Percentiles rank a stretch among this genome's conserved stretches.
Evolutionary conservation across 2,888 invertebrate genomes (phyloP).

Genomic region (Ectemnius lituratus): DNA sequence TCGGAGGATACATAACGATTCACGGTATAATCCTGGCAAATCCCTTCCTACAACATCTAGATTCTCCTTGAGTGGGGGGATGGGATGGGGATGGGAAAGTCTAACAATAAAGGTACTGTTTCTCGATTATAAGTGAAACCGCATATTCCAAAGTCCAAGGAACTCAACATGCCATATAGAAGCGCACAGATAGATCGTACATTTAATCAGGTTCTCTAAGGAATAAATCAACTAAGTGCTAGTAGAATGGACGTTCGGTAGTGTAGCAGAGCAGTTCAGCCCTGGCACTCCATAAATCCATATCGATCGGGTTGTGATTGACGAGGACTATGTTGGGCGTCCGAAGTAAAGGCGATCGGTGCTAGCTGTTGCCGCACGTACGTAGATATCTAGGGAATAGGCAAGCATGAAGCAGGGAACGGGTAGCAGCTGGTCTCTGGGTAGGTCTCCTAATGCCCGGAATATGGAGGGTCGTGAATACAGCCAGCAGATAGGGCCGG

Average conservation of each 20-base stretch:
- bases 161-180: not conserved
- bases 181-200: not conserved
- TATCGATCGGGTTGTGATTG: conserved; percentile 23
- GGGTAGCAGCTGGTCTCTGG: conserved; percentile 9
- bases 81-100: too few species aligned
- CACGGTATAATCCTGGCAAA: conserved; percentile 45
- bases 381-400: conserved; percentile 16
- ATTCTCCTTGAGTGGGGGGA: not conserved
- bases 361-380: not conserved
- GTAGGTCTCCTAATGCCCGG: conserved; percentile 24
- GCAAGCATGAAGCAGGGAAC: conserved; percentile 29
- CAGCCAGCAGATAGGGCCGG: conserved; percentile 2
- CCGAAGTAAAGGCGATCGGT: conserved; percentile 9
- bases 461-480: not conserved
- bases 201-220: not conserved
- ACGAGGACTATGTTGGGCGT: not conserved
- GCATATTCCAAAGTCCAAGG: not conserved
- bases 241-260: not conserved
- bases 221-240: conserved; percentile 7
- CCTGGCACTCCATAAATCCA: conserved; percentile 20
- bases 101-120: not conserved
- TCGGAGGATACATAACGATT: conserved; percentile 59
- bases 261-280: not conserved
- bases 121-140: not conserved
- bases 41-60: conserved; percentile 14